Conservation (phyloP, 37 sponge, comb jelly and placozoan genomes). For the Hormiphora californensis region DNA sequence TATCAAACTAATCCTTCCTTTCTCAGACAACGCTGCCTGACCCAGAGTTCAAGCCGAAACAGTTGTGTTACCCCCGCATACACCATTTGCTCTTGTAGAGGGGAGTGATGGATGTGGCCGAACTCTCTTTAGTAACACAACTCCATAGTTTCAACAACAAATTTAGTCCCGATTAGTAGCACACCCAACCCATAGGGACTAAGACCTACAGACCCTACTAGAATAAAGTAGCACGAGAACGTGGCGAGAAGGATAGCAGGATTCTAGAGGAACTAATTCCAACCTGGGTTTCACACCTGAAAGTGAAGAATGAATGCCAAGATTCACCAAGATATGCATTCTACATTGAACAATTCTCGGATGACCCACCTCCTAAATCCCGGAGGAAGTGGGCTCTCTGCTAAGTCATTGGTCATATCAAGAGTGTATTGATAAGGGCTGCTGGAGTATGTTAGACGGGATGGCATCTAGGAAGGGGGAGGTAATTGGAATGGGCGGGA, state of each 20-base stretch:
- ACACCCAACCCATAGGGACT: no score
- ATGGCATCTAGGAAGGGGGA: no score
- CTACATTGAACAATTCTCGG: slow-evolving; percentile 26
- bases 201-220: no score
- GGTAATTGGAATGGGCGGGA: no score
- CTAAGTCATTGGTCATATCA: slow-evolving; percentile 18
- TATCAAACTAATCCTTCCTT: background rate
- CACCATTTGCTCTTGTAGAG: slow-evolving; percentile 38
- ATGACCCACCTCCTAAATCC: slow-evolving; percentile 53
- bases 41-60: background rate
- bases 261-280: slow-evolving; percentile 48
- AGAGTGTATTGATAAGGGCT: no score
- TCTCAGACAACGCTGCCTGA: background rate
- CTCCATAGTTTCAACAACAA: no score
- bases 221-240: slow-evolving; percentile 15
- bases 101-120: slow-evolving; percentile 49
- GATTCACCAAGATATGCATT: slow-evolving; percentile 29
- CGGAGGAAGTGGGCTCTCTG: background rate
- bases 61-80: slow-evolving; percentile 32
- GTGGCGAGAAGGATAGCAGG: background rate
- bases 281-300: slow-evolving; percentile 27
- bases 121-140: no score
- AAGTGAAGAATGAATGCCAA: slow-evolving; percentile 35
- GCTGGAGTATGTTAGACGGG: no score
- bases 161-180: no score